These are phyloP conservation scores for Tribolium madens DNA, from an alignment of 1,140 invertebrate species.

Conservation along the genomic window DNA sequence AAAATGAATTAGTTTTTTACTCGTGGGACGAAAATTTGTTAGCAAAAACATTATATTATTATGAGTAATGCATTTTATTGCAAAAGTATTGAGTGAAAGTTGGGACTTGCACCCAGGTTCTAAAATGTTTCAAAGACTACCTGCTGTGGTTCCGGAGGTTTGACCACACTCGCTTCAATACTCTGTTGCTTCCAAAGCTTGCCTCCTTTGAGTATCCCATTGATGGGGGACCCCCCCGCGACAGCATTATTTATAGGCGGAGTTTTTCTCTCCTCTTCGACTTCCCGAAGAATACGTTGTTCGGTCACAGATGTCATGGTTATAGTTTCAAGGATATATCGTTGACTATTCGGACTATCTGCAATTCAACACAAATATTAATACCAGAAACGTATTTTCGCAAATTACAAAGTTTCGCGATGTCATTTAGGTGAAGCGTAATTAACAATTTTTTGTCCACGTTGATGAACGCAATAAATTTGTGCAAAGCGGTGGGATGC, in stretches of 20 bases:
- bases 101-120: too few relatives aligned
- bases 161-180: conserved; percentile 58
- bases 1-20: too few relatives aligned
- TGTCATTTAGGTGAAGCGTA: not conserved
- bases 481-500: not conserved
- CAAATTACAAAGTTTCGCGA: not conserved
- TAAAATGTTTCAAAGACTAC: not conserved
- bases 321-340: conserved; percentile 77
- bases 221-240: conserved; percentile 67
- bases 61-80: too few relatives aligned
- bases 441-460: conserved; percentile 1
- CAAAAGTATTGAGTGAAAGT: too few relatives aligned
- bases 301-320: conserved; percentile 78
- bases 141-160: conserved; percentile 37
- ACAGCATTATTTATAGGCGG: conserved; percentile 61
- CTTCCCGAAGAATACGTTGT: conserved; percentile 65
- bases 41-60: too few relatives aligned
- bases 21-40: too few relatives aligned
- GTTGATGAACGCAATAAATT: not conserved
- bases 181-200: conserved; percentile 72
- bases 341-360: conserved; percentile 64
- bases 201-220: conserved; percentile 74
- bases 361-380: conserved; percentile 20
- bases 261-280: conserved; percentile 49
- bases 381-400: not conserved